Evolutionary conservation across 2,888 invertebrate species (phyloP).

Genomic region (Phytoseiulus persimilis): DNA sequence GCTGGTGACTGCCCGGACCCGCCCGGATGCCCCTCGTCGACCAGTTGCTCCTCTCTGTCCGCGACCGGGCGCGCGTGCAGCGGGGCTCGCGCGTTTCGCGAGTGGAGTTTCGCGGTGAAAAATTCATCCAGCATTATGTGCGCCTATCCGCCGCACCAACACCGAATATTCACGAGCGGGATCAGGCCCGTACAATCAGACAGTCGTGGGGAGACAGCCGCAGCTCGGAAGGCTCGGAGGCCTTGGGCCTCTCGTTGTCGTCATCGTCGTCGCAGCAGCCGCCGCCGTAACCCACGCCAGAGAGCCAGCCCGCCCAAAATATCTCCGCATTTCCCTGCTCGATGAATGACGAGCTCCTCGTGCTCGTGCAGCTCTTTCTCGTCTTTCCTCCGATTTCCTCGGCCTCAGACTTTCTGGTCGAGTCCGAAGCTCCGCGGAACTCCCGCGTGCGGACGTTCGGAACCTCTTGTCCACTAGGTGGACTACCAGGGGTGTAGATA

Average conservation of each 20-base stretch:
- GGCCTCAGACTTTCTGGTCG: too few relatives aligned
- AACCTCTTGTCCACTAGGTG: too few relatives aligned
- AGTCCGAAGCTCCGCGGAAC: too few relatives aligned
- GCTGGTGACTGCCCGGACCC: background rate
- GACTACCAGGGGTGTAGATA: too few relatives aligned
- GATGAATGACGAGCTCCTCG: background rate
- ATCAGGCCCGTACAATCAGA: background rate
- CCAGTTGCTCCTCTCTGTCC: background rate
- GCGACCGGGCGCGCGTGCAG: background rate
- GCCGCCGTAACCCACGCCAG: constrained; percentile 5
- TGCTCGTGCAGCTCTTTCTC: too few relatives aligned
- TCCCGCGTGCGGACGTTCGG: too few relatives aligned
- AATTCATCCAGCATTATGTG: background rate
- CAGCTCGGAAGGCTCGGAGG: background rate
- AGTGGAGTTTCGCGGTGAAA: background rate
- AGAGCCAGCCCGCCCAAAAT: background rate
- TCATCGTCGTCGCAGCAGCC: background rate
- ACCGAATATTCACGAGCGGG: background rate
- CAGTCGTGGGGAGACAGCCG: background rate
- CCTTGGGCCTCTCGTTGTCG: background rate
- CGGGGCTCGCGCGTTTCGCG: background rate
- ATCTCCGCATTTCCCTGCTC: background rate
- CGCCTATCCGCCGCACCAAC: background rate
- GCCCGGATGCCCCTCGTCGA: background rate
- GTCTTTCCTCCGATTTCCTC: too few relatives aligned